Percentiles rank a stretch among this genome's conserved stretches.
Conservation (phyloP, 2,797 vertebrate species). For the Enteromius unitaeniatus region DNA sequence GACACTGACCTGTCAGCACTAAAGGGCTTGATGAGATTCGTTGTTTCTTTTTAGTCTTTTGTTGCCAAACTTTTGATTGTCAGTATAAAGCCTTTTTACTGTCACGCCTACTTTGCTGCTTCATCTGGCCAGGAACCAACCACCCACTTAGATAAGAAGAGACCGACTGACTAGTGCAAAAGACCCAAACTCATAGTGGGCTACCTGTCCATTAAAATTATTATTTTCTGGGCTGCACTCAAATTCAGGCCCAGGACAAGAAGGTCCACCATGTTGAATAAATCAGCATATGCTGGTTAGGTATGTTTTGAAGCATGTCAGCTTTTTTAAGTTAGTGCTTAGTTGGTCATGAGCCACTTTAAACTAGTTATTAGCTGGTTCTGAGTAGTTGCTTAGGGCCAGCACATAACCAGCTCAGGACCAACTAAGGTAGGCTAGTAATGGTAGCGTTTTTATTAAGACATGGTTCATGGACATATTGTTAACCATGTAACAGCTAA, state of each 20-base stretch:
- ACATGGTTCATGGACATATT: background rate
- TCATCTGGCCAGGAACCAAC: background rate
- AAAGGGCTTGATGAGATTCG: constrained; percentile 2
- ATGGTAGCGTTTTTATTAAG: background rate
- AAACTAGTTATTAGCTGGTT: too few relatives aligned
- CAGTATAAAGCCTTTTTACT: background rate
- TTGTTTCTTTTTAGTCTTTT: background rate
- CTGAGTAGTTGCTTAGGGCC: background rate
- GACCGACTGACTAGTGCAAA: background rate
- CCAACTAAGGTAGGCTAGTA: background rate
- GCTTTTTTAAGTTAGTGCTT: too few relatives aligned
- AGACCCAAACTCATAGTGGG: background rate
- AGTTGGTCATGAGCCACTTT: too few relatives aligned
- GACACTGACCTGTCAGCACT: background rate
- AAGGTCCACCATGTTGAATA: background rate
- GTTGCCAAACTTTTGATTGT: background rate
- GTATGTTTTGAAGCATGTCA: too few relatives aligned
- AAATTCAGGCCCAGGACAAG: background rate
- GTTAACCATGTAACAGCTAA: background rate
- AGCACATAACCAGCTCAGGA: too few relatives aligned
- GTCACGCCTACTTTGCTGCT: background rate
- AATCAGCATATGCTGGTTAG: too few relatives aligned
- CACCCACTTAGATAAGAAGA: background rate
- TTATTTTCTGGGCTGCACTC: background rate
- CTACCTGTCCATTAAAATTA: background rate